Conservation (phyloP, 2,888 invertebrate genomes). For the Leptopilina drosophilae region DNA sequence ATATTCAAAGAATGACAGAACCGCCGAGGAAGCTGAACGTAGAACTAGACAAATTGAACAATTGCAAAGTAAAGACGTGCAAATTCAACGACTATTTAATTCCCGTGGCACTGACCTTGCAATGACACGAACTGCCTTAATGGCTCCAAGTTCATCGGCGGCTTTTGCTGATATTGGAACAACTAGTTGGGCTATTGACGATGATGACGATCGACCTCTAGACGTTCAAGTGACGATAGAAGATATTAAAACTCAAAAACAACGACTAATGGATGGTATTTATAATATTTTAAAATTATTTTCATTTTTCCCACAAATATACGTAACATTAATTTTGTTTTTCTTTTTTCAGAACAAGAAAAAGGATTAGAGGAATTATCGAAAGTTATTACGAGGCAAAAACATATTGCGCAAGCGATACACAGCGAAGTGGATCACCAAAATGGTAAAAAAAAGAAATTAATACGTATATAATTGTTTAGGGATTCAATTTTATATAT, state of each 20-base stretch:
- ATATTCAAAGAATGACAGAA: constrained; percentile 75
- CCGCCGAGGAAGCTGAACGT: constrained; percentile 81
- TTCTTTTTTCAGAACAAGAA: constrained; percentile 82
- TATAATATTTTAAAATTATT: constrained; percentile 32
- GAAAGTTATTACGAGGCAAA: constrained; percentile 86
- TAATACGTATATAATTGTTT: neutral
- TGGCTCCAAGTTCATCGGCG: constrained; percentile 69
- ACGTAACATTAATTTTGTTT: neutral
- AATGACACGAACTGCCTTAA: constrained; percentile 71
- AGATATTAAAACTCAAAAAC: constrained; percentile 80
- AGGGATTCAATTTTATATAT: neutral
- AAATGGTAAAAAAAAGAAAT: constrained; percentile 81
- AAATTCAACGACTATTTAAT: constrained; percentile 79
- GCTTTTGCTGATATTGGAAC: constrained; percentile 77
- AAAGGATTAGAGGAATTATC: constrained; percentile 86
- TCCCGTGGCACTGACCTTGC: constrained; percentile 70
- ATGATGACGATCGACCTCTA: constrained; percentile 76
- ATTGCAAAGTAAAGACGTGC: constrained; percentile 80
- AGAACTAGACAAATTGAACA: constrained; percentile 81
- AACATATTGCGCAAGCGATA: constrained; percentile 85
- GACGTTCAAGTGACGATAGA: constrained; percentile 76
- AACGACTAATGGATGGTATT: constrained; percentile 80
- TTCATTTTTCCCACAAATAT: constrained; percentile 11
- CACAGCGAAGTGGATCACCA: constrained; percentile 87
- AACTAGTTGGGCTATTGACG: constrained; percentile 76